A percentile compares a stretch with the other conserved stretches of the same genome.
These are phyloP conservation scores for Stictonetta naevosa DNA, from an alignment of 2,113 vertebrate species.

Conservation along the genomic window DNA sequence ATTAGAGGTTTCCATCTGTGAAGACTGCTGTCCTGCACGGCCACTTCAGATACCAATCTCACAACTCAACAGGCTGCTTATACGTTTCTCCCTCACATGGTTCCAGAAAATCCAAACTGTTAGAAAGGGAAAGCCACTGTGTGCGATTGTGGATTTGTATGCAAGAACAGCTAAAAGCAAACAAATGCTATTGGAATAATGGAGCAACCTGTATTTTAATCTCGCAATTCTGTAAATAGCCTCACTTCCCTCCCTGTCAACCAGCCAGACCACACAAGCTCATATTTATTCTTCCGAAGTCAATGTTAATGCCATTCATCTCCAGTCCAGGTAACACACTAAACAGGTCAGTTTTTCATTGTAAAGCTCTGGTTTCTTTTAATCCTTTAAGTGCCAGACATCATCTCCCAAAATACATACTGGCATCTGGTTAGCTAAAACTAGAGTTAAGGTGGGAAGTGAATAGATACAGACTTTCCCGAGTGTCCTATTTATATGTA, in stretches of 20 bases:
- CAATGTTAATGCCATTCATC: neutral
- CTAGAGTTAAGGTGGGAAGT: slow-evolving; percentile 28
- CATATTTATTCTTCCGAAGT: neutral
- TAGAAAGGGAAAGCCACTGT: neutral
- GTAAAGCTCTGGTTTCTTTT: neutral
- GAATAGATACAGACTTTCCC: slow-evolving; percentile 21
- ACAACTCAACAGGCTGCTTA: neutral
- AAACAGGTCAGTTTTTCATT: neutral
- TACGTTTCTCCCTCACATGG: neutral
- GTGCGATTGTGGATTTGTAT: neutral
- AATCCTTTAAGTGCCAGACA: slow-evolving; percentile 38
- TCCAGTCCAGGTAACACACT: neutral
- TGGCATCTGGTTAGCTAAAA: slow-evolving; percentile 54
- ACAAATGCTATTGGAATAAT: neutral
- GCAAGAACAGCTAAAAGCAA: neutral
- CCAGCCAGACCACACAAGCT: neutral
- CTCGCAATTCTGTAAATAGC: neutral
- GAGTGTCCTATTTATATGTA: slow-evolving; percentile 11
- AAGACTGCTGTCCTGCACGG: neutral
- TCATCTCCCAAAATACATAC: slow-evolving; percentile 40
- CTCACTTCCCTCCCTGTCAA: neutral
- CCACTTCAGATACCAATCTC: neutral
- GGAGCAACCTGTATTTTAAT: neutral
- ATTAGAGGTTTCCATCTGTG: neutral
- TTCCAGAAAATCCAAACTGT: neutral